Conservation (phyloP, 2,113 vertebrate species). For the Ellobius talpinus region DNA sequence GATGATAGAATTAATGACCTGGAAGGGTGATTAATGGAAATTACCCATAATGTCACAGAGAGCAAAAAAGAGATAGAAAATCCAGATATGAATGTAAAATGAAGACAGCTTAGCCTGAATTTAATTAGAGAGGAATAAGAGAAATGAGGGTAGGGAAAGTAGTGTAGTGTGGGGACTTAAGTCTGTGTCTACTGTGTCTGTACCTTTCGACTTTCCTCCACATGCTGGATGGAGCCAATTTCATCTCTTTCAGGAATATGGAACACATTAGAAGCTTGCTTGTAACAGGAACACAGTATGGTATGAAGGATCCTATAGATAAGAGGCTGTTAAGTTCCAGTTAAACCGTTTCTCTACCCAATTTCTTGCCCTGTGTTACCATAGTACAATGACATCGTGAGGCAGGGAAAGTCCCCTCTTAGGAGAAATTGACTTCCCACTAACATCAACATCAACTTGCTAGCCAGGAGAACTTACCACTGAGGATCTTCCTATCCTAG, state of each 20-base stretch:
- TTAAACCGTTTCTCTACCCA: neutral
- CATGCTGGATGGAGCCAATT: neutral
- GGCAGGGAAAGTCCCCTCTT: neutral
- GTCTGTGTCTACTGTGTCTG: neutral
- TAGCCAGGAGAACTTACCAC: neutral
- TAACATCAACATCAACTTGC: neutral
- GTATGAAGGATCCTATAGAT: neutral
- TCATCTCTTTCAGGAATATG: neutral
- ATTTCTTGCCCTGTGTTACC: neutral
- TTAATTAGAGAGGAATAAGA: neutral
- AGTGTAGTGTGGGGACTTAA: neutral
- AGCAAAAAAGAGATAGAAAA: neutral
- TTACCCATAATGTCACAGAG: neutral
- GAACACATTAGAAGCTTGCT: neutral
- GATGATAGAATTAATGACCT: constrained; percentile 12
- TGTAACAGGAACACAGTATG: neutral
- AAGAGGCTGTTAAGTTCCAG: neutral
- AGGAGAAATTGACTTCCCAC: neutral
- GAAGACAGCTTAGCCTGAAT: neutral
- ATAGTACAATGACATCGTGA: neutral
- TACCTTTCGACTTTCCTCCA: neutral
- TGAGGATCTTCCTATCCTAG: neutral
- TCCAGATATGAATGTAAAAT: neutral
- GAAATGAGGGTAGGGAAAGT: neutral
- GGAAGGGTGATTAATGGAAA: neutral